Evolutionary conservation across 1,140 invertebrate genomes (phyloP), one percentile per base, ranked within the genome.

Genomic region (Microplitis demolitor): DNA sequence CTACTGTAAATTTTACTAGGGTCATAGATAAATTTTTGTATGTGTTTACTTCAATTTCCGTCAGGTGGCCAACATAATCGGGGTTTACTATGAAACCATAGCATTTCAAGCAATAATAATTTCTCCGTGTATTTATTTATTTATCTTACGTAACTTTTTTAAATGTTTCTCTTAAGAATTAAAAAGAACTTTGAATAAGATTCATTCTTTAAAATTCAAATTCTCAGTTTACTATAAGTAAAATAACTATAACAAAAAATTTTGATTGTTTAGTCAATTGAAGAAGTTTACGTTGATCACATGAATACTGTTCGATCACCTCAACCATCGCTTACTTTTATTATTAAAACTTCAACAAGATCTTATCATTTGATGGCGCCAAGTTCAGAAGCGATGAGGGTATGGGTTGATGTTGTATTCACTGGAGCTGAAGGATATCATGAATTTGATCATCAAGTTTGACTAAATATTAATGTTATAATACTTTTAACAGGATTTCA

Each of bases 371-470:
- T 99, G 31, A 95, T 98, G 90, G 96, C 97, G 4, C 96, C 96
- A 0, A 95, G 94, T 5, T 92, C 96, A 14, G 97, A 98, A 85
- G 94, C 96, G 0, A 97, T 98, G 89, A 88, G 97, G 69, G 97
- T 99, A 75, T 99, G 97, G 97, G 96, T 99, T 33, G 97, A 99
- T 87, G 97, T 98, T 9, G 93, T 98, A 69, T 95, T 96, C 82
- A 95, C 94, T 6, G 95, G 94, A 54, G 95, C 94, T 33, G 94
- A 96, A 85, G 94, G 93, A n/a, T 94, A 95, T 82, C 91, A 91
- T 76, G 92, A 92, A 81, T 93, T 92, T 73, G 90, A 91, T 78
- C 88, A 89, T 72, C 87, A 87, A 31, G 75, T 83, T 63, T 86
- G 79, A 86, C 77, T 66, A 31, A 50, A 54, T 50, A 45, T 33